phyloP scores from a whole-genome alignment of 2,113 vertebrate genomes.

The Charina bottae region DNA sequence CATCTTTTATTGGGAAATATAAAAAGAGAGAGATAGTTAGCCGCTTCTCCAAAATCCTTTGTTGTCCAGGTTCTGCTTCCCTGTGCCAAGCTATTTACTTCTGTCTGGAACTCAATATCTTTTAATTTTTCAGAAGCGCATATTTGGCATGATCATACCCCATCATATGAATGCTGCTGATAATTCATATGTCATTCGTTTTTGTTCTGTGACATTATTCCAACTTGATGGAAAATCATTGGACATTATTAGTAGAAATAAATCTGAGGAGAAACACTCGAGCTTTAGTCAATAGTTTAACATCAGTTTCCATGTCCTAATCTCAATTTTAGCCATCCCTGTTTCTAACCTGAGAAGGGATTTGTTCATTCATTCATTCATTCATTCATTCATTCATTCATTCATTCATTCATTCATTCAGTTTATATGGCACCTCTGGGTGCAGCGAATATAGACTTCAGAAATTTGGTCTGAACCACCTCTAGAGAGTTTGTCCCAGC shows the following conservation, averaged over 20 bases:
- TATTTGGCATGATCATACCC: not conserved
- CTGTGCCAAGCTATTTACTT: not conserved
- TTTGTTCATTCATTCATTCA: not conserved
- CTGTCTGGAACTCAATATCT: not conserved
- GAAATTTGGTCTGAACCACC: not conserved
- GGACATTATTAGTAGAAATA: too few relatives aligned
- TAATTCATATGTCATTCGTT: too few relatives aligned
- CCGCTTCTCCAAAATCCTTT: not conserved
- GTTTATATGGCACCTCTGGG: not conserved
- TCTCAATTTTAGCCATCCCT: not conserved
- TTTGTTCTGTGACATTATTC: too few relatives aligned
- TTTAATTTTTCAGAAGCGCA: not conserved
- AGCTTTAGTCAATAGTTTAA: not conserved
- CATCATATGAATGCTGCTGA: not conserved
- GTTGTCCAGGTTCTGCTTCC: not conserved
- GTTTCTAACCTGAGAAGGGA: not conserved
- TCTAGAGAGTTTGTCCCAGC: not conserved
- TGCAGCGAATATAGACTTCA: not conserved
- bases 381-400: not conserved
- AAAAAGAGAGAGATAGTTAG: not conserved
- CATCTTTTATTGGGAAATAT: not conserved
- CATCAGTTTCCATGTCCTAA: not conserved
- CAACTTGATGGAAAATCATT: too few relatives aligned
- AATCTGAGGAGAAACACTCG: too few relatives aligned
- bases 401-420: not conserved